A percentile compares a stretch with the other conserved stretches of the same genome.
phyloP scores from a whole-genome alignment of 2,113 vertebrate species.

The Clupea harengus region DNA sequence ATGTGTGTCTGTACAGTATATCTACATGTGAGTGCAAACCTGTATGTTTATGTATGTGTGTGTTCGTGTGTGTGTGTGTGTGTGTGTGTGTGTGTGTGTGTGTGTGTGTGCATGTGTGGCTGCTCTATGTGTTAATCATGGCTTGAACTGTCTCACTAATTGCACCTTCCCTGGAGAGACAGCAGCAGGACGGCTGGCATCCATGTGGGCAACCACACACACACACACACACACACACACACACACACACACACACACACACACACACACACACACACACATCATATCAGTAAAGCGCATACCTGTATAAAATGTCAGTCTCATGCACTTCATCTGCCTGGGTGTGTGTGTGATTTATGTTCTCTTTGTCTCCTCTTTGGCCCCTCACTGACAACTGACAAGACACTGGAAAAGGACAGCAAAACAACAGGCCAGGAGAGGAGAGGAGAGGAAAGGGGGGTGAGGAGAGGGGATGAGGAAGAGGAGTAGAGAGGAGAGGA shows the following conservation, averaged over 20 bases:
- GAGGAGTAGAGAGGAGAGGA: neutral
- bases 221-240: constrained; percentile 29
- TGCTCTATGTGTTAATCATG: too few relatives aligned
- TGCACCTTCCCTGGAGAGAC: too few relatives aligned
- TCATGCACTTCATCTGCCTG: neutral
- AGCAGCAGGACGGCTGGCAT: too few relatives aligned
- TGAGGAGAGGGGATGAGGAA: constrained; percentile 4
- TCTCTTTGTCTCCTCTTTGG: constrained; percentile 9
- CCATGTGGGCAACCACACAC: neutral
- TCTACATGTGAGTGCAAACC: too few relatives aligned
- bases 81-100: neutral
- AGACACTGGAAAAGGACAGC: constrained; percentile 43
- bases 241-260: neutral
- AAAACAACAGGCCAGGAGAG: neutral
- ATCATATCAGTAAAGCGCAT: neutral
- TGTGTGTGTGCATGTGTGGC: too few relatives aligned
- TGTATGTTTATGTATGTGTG: neutral
- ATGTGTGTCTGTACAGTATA: neutral
- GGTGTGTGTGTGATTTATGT: constrained; percentile 6
- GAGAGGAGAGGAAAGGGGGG: neutral
- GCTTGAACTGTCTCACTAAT: too few relatives aligned
- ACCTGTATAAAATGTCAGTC: neutral
- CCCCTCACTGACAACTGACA: constrained; percentile 39
- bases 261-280: too few relatives aligned
- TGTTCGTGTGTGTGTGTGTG: neutral